Conservation (phyloP, 2,113 vertebrate genomes). For the Rhabdomys dilectus region DNA sequence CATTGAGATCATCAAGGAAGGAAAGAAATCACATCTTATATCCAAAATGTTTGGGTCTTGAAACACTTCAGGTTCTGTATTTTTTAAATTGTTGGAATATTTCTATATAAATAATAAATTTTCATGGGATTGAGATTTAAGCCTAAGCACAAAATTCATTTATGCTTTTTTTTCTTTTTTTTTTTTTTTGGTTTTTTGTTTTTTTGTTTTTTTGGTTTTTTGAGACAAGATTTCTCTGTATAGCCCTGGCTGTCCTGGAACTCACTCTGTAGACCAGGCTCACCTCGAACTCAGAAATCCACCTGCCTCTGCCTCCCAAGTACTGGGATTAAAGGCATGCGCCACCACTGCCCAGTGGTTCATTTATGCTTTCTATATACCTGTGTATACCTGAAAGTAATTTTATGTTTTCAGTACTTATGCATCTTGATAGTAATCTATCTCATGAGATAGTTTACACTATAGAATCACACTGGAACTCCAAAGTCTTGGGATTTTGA, state of each 20-base stretch:
- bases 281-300: no score
- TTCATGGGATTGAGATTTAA: not conserved
- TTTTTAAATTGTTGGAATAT: not conserved
- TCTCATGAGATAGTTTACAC: not conserved
- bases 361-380: not conserved
- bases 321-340: no score
- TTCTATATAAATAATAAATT: not conserved
- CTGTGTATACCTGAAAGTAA: not conserved
- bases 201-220: no score
- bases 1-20: not conserved
- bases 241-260: no score
- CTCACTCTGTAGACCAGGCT: no score
- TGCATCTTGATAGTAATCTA: not conserved
- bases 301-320: no score
- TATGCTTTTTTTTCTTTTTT: not conserved
- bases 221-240: no score
- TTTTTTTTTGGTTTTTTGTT: no score
- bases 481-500: not conserved
- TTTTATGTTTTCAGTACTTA: not conserved
- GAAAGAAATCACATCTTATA: not conserved
- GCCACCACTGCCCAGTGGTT: not conserved
- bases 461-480: not conserved
- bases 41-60: not conserved
- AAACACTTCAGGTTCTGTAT: not conserved
- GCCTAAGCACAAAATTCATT: not conserved